Conservation (phyloP, 2,797 vertebrate genomes). For the Poeciliopsis infans region DNA sequence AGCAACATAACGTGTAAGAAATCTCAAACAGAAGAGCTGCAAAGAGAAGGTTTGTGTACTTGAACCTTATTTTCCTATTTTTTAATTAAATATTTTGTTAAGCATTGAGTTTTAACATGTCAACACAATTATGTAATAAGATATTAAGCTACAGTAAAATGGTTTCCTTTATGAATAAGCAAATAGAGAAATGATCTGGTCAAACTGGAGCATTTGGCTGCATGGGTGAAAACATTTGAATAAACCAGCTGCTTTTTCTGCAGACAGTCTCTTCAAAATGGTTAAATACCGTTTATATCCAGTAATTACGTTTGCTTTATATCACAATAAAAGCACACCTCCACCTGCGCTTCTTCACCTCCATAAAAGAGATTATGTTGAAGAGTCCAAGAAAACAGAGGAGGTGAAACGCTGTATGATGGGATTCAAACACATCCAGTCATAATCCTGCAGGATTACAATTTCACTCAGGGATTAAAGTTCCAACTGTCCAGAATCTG, state of each 20-base stretch:
- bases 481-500: constrained; percentile 21
- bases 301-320: background rate
- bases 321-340: background rate
- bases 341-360: constrained; percentile 9
- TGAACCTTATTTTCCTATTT: background rate
- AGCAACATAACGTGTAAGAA: background rate
- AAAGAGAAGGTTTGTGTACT: background rate
- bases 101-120: background rate
- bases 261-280: background rate
- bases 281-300: background rate
- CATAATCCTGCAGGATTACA: constrained; percentile 69
- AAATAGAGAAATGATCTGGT: background rate
- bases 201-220: background rate
- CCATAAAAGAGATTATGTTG: constrained; percentile 33
- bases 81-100: background rate
- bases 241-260: constrained; percentile 6
- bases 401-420: constrained; percentile 39
- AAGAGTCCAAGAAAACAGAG: constrained; percentile 22
- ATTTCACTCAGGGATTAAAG: constrained; percentile 53
- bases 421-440: constrained; percentile 41
- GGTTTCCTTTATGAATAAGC: background rate
- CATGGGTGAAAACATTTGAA: constrained; percentile 19
- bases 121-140: background rate
- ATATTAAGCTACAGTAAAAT: background rate
- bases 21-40: background rate